Conservation (phyloP, 2,888 invertebrate genomes). For the Craniophora ligustri region DNA sequence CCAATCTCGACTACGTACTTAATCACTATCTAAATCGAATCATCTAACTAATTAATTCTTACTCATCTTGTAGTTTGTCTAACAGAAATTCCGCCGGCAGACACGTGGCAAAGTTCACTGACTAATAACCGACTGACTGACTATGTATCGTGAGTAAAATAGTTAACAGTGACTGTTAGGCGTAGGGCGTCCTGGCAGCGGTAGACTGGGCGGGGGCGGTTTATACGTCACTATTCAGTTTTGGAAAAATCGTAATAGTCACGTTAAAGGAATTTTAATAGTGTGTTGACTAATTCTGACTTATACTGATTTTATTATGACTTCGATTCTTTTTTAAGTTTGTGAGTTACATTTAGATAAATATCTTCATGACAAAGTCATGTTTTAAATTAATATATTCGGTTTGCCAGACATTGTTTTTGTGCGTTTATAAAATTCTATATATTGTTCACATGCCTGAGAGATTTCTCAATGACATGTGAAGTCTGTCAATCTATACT, state of each 20-base stretch:
- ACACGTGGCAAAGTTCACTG: slow-evolving; percentile 32
- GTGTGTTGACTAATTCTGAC: slow-evolving; percentile 6
- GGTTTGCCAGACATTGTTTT: too few relatives aligned
- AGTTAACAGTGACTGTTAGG: slow-evolving; percentile 26
- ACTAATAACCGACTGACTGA: slow-evolving; percentile 21
- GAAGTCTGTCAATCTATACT: too few relatives aligned
- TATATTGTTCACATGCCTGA: too few relatives aligned
- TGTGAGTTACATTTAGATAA: too few relatives aligned
- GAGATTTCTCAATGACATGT: too few relatives aligned
- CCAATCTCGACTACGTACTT: too few relatives aligned
- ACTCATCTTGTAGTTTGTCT: slow-evolving; percentile 1
- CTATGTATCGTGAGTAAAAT: slow-evolving; percentile 30
- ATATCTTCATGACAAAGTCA: too few relatives aligned
- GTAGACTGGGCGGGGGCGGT: slow-evolving; percentile 29
- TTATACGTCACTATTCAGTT: slow-evolving; percentile 16
- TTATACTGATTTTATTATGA: slow-evolving; percentile 3
- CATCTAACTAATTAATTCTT: background rate
- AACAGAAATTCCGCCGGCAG: slow-evolving; percentile 2
- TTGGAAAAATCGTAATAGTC: slow-evolving; percentile 1
- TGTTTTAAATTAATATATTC: too few relatives aligned
- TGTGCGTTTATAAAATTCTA: too few relatives aligned
- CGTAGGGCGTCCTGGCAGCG: slow-evolving; percentile 27
- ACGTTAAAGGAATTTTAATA: slow-evolving; percentile 23
- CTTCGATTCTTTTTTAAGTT: background rate
- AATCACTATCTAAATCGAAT: background rate